These are phyloP conservation scores for Microplitis manilae DNA, from an alignment of 2,888 invertebrate genomes.

Conservation along the genomic window DNA sequence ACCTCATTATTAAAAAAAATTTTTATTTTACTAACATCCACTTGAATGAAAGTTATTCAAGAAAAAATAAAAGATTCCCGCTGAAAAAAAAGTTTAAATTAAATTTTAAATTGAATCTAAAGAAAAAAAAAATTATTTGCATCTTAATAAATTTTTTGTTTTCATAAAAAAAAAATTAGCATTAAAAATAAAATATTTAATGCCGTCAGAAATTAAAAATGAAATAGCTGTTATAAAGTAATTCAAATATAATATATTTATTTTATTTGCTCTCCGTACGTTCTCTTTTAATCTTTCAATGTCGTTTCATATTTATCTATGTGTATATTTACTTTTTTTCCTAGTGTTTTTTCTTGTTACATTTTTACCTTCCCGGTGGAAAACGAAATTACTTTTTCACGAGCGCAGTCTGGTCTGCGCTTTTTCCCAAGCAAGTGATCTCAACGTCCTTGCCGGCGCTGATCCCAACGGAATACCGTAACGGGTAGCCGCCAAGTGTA, in stretches of 20 bases:
- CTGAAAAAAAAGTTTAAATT: no score
- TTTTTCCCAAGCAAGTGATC: constrained; percentile 15
- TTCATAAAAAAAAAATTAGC: no score
- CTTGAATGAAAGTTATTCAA: no score
- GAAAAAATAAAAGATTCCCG: no score
- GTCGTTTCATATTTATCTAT: constrained; percentile 20
- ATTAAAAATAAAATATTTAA: no score
- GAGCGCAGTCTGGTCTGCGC: constrained; percentile 21
- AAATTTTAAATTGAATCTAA: no score
- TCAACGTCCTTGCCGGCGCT: background rate
- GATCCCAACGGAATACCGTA: constrained; percentile 2
- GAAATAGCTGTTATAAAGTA: background rate
- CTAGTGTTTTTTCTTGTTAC: constrained; percentile 12
- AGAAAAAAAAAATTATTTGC: no score
- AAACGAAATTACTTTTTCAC: constrained; percentile 34
- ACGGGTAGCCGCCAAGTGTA: background rate
- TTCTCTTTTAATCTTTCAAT: constrained; percentile 7
- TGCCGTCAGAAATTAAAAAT: background rate
- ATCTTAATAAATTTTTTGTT: no score
- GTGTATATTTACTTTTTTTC: constrained; percentile 15
- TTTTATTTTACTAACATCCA: background rate
- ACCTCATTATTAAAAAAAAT: background rate
- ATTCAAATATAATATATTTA: background rate
- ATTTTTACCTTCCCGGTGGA: constrained; percentile 7
- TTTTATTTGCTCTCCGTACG: background rate